Conservation (phyloP, 53 echinoderm and acorn worm species). For the Echinarachnius parma region DNA sequence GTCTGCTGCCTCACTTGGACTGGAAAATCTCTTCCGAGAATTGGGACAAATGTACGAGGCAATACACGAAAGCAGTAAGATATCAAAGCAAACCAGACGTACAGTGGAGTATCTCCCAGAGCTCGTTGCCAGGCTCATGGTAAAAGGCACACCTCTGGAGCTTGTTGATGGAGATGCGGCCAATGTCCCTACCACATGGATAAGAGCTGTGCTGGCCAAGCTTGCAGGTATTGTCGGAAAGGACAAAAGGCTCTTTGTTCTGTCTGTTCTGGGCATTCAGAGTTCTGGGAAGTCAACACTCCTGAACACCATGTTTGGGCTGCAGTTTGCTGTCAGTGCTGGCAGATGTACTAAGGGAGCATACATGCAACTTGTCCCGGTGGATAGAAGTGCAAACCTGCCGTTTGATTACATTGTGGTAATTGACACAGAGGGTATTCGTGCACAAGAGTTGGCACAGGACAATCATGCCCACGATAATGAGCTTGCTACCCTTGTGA, state of each 20-base stretch:
- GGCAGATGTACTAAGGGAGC: no score
- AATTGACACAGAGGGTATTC: slow-evolving; percentile 52
- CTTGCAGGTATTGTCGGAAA: neutral
- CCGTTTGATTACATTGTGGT: slow-evolving; percentile 49
- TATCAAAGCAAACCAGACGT: neutral
- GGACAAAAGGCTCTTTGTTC: slow-evolving; percentile 32
- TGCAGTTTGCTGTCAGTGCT: no score
- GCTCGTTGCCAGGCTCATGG: slow-evolving; percentile 25
- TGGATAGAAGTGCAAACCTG: slow-evolving; percentile 21
- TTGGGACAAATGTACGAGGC: slow-evolving; percentile 44
- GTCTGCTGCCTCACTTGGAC: slow-evolving; percentile 34
- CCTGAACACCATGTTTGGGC: no score
- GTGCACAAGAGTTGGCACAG: slow-evolving; percentile 41
- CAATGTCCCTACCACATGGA: slow-evolving; percentile 42
- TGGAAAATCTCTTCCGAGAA: slow-evolving; percentile 47
- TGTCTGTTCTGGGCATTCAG: slow-evolving; percentile 45
- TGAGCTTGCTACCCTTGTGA: slow-evolving; percentile 46
- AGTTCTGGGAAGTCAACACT: slow-evolving; percentile 63
- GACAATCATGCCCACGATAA: slow-evolving; percentile 41
- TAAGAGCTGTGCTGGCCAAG: slow-evolving; percentile 31
- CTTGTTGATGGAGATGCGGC: slow-evolving; percentile 54
- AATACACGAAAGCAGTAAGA: neutral
- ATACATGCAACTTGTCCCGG: slow-evolving; percentile 22
- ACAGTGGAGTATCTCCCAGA: slow-evolving; percentile 24
- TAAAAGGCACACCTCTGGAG: slow-evolving; percentile 40